Evolutionary conservation across 2,113 vertebrate genomes (phyloP), one percentile per base, ranked within the genome.

Genomic region (Neofelis nebulosa): DNA sequence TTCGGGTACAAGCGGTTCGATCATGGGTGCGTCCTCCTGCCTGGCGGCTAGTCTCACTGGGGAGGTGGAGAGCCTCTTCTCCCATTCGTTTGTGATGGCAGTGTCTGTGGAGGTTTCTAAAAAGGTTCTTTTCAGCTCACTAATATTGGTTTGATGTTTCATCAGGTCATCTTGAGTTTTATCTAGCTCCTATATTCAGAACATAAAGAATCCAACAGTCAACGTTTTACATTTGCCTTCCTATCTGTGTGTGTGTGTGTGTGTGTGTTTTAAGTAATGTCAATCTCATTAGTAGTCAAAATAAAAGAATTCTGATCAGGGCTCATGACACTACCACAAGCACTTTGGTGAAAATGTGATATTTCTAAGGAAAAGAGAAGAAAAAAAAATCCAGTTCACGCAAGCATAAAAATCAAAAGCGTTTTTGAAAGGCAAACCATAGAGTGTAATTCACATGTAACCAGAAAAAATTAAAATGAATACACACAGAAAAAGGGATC

Each of bases 111-210:
- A 99, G 21, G 99, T 99, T 98, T 99, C 99, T 99, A 99, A 98
- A 99, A 99, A 99, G 98, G 99, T 99, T 98, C 99, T 99, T 99
- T 99, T 99, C 99, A 99, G 98, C 98, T 99, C 99, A 63, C 99
- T 99, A 98, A 99, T 99, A 99, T 99, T 99, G 91, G 98, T 99
- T 94, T 99, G 99, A 98, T 99, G 99, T 98, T 99, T 99, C 99
- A 99, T 98, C 97, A 99, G 97, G 95, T 99, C 99, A 71, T 99
- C 99, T 57, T 99, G 99, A 82, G 99, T 98, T 98, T 99, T 99
- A 61, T 99, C 99, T 99, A 99, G 98, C 91, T 99, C 99, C 99
- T 99, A 97, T 65, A 95, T 94, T 97, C 92, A 98, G 98, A 95
- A 97, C 92, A 97, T 50, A 95, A 91, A 98, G 98, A 98, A 98